Evolutionary conservation across 1,140 invertebrate species (phyloP).

Genomic region (Drosophila persimilis): DNA sequence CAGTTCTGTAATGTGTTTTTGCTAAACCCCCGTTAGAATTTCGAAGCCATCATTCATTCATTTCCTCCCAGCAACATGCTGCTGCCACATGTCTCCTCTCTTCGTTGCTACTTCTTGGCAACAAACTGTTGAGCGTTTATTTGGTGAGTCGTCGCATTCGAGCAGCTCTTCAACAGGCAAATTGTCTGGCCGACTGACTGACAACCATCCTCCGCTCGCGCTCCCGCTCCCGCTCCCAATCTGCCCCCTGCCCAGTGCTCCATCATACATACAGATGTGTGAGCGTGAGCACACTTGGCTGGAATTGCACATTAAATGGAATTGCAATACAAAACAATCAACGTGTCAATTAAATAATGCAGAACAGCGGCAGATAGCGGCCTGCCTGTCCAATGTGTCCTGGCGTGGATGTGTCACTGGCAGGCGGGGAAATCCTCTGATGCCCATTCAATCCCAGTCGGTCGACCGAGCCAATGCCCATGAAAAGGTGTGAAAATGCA

Average conservation of each 20-base stretch:
- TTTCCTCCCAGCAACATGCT: slow-evolving; percentile 35
- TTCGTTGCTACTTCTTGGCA: slow-evolving; percentile 26
- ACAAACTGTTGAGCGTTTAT: slow-evolving; percentile 73
- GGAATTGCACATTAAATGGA: slow-evolving; percentile 67
- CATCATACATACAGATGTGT: background rate
- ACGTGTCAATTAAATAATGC: slow-evolving; percentile 76
- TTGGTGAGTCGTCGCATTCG: slow-evolving; percentile 71
- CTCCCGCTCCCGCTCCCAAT: background rate
- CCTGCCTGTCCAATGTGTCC: background rate
- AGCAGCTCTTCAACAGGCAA: slow-evolving; percentile 63
- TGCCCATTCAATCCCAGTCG: slow-evolving; percentile 8
- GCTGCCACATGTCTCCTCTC: slow-evolving; percentile 25
- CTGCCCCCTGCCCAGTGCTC: background rate
- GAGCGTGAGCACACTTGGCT: slow-evolving; percentile 16
- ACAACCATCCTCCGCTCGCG: background rate
- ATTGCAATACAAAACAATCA: slow-evolving; percentile 71
- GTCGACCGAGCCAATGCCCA: slow-evolving; percentile 1
- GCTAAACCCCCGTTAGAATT: too few relatives aligned
- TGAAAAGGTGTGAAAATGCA: slow-evolving; percentile 56
- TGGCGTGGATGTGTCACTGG: slow-evolving; percentile 14
- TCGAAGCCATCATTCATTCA: background rate
- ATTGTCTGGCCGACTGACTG: slow-evolving; percentile 32
- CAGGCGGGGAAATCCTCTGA: background rate
- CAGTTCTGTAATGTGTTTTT: too few relatives aligned
- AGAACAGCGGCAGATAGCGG: slow-evolving; percentile 21